Evolutionary conservation across 2,113 vertebrate species (phyloP).

Genomic region (Leptocoma aspasia): DNA sequence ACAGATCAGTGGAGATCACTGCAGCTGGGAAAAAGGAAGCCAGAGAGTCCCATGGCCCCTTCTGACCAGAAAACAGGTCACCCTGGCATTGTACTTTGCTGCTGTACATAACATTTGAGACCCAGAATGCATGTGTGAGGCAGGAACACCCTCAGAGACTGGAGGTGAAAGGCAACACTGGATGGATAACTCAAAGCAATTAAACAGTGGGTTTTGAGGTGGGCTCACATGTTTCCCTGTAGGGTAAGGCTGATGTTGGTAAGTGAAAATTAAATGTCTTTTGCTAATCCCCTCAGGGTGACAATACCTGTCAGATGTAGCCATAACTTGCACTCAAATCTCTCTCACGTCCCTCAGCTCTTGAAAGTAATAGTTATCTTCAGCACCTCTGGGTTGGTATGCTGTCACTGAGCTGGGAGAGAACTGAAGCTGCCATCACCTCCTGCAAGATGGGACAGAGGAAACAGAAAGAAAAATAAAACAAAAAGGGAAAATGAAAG

Average conservation of each 20-base stretch:
- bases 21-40: not conserved
- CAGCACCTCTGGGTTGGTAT: not conserved
- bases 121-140: not conserved
- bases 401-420: not conserved
- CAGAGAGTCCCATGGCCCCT: not conserved
- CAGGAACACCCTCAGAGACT: not conserved
- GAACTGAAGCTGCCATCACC: not conserved
- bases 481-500: not conserved
- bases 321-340: not conserved
- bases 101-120: not conserved
- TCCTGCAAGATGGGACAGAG: not conserved
- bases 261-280: conserved; percentile 54
- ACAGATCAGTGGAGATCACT: not conserved
- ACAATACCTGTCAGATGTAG: not conserved
- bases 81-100: not conserved
- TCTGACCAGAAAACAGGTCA: not conserved
- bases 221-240: not conserved
- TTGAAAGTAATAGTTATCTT: not conserved
- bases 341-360: not conserved
- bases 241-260: not conserved
- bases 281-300: not conserved
- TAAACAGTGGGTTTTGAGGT: not conserved
- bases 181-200: not conserved
- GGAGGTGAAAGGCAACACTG: not conserved
- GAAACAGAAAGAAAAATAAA: not conserved